Evolutionary conservation across 2,113 vertebrate genomes (phyloP).

Genomic region (Carassius auratus): DNA sequence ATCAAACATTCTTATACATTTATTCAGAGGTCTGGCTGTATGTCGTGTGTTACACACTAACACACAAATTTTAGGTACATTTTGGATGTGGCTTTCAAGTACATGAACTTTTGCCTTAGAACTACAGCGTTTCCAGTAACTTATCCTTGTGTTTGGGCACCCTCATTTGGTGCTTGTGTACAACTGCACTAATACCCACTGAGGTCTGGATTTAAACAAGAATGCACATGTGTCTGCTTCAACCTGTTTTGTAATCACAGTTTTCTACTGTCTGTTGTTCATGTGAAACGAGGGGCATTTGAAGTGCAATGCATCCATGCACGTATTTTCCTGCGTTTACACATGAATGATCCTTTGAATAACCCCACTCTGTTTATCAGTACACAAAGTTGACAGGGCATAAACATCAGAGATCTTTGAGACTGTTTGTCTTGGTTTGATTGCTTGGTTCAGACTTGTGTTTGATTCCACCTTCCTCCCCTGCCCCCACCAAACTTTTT

Average conservation of each 20-base stretch:
- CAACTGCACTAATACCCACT: conserved; percentile 63
- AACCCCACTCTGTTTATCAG: background rate
- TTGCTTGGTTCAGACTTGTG: background rate
- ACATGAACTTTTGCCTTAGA: background rate
- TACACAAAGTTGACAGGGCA: background rate
- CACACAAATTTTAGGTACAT: background rate
- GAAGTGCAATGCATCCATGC: background rate
- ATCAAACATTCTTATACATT: background rate
- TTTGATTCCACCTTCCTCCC: background rate
- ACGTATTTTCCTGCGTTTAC: conserved; percentile 4
- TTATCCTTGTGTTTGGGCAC: conserved; percentile 68
- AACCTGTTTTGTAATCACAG: background rate
- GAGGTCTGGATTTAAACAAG: background rate
- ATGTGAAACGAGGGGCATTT: background rate
- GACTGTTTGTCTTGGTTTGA: conserved; percentile 7
- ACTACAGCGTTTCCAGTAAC: background rate
- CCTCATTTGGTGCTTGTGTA: conserved; percentile 66
- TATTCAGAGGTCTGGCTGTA: background rate
- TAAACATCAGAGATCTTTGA: background rate
- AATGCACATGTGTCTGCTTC: background rate
- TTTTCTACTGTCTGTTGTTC: background rate
- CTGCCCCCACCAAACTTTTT: background rate
- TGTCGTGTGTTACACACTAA: background rate
- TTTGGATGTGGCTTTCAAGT: background rate
- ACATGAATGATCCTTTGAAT: background rate